Percentiles rank a stretch among this genome's conserved stretches.
Conservation (phyloP, 2,888 invertebrate species). For the Apamea epomidion region DNA sequence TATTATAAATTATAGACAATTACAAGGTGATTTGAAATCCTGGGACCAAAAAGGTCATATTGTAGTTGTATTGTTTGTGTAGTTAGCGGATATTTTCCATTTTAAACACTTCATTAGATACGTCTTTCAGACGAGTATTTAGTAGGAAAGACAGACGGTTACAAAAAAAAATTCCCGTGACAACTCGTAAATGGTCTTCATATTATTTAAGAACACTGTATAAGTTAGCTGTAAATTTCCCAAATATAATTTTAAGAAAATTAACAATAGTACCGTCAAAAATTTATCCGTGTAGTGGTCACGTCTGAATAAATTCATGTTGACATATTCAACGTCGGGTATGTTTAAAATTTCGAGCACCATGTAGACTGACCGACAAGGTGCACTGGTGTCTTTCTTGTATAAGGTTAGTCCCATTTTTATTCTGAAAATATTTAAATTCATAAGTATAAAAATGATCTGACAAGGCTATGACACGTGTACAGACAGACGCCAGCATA, state of each 20-base stretch:
- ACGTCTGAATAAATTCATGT: constrained; percentile 67
- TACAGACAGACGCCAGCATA: too few relatives aligned
- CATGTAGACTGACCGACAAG: constrained; percentile 68
- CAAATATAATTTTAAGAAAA: background rate
- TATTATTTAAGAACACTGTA: too few relatives aligned
- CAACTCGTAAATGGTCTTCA: too few relatives aligned
- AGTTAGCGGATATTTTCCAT: background rate
- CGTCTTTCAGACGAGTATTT: too few relatives aligned
- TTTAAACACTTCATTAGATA: background rate
- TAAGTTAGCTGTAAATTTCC: background rate
- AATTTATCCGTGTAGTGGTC: constrained; percentile 77
- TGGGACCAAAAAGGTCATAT: too few relatives aligned
- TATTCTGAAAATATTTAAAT: constrained; percentile 33
- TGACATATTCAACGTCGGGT: constrained; percentile 55
- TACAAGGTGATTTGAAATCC: background rate
- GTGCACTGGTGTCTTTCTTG: constrained; percentile 68
- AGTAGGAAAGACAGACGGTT: background rate
- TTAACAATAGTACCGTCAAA: constrained; percentile 71
- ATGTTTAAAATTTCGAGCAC: constrained; percentile 63
- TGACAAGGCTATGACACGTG: background rate
- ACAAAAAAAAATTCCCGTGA: background rate
- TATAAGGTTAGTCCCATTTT: constrained; percentile 64
- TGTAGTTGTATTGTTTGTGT: too few relatives aligned
- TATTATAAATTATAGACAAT: background rate
- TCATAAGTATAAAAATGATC: background rate